Base-by-base conservation (phyloP, 1,140 invertebrate species). In the Tetramorium parvispinum region DNA sequence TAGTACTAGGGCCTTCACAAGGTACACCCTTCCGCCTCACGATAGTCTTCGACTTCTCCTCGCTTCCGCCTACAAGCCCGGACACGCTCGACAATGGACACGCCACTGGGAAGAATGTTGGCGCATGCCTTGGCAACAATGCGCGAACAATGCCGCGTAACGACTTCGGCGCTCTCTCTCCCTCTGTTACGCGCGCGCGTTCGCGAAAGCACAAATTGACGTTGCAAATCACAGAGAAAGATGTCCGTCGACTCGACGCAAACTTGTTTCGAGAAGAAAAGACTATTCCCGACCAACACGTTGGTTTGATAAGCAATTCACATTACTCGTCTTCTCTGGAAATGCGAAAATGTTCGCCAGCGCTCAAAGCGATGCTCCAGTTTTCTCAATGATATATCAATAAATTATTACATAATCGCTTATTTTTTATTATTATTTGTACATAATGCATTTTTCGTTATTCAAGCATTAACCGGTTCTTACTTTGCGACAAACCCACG, bases 131-230 rank as follows among this genome's bases (percentile, higher is more conserved):
- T 66, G 40, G 85, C 59, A 70, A 89, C 87, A 86, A 88, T 88
- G 55, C 55, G 49, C 90, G 89, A 93, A 94, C 92, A 94, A 93
- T 93, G 86, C 89, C 86, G 87, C 90, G 88, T 94, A 94, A 94
- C 93, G 92, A 94, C 93, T 68, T 91, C 82, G 86, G 87, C 78
- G 71, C 70, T 87, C 88, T 88, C 71, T 11, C 21, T 40, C 32
- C 13, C 16, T 5, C 7, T 57, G 8, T 13, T 40, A n/a, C 53
- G 40, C 40, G 1, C 40, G 46, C 57, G 49, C 70, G 32, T 11
- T 57, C 63, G 63, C 61, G 43, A 76, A 37, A 37, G 71, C 76
- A 68, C 49, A 89, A 89, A 89, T 89, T 89, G 87, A 37, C 85
- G 40, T 18, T 24, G 55, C 27, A 21, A 83, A 37, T 82, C 55